Evolutionary conservation across 2,888 invertebrate genomes (phyloP), one percentile per base, ranked within the genome.

Genomic region (Cryptus armator): DNA sequence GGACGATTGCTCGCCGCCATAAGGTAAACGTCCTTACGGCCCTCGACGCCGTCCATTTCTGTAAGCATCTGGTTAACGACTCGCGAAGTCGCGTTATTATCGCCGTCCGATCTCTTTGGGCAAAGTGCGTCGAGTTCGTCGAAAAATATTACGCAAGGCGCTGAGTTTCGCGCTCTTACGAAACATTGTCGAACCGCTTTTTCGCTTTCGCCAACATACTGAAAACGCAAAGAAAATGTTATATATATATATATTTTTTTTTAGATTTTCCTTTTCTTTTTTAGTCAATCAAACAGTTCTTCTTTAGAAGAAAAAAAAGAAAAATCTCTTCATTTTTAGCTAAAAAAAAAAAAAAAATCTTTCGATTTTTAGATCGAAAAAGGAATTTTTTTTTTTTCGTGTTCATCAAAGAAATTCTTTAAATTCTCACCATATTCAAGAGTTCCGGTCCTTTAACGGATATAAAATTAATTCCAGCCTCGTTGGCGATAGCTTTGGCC

Each of bases 171-270:
- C 0, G 99, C 99, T 87, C 99, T 95, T 92, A 98, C 97, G 93
- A 99, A 99, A 91, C 98, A 98, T 32, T 98, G 97, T n/a, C 99
- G 95, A 0, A 99, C 99, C 0, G 99, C 99, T 89, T 98, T 95
- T 94, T 99, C 99, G 94, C 99, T 99, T 94, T 99, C 99, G 83
- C 99, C 99, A 19, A 99, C 99, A 94, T 99, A 99, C 98, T 97
- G 89, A 0, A 93, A 94, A 87, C 85, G 76, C 84, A 84, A 88
- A 84, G 80, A 37, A 76, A 81, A 51, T 86, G 71, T 59, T 7
- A 5, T 53, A 6, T n/a, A 7, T 83, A n/a, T 75, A 79, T 72
- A 64, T 81, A 67, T 72, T 16, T 68, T 48, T 14, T 59, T n/a
- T 56, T 43, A 32, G 19, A 77, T n/a, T 44, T 62, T 19, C 19